Conservation (phyloP, 2,888 invertebrate genomes). For the Epiblema foenella region DNA sequence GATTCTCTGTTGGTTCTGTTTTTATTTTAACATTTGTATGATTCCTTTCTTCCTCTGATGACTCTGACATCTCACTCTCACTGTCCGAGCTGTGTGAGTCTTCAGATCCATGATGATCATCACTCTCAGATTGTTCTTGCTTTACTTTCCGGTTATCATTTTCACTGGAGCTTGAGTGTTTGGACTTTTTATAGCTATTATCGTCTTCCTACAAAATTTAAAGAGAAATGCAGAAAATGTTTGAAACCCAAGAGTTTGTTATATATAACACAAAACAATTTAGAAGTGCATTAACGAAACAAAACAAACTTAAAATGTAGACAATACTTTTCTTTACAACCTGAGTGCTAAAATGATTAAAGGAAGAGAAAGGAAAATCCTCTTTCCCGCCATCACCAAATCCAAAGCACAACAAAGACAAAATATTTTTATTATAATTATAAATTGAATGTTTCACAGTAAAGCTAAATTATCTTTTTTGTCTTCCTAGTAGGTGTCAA, state of each 20-base stretch:
- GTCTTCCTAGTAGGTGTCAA: too few species aligned
- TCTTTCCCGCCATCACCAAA: neutral
- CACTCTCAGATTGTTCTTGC: conserved; percentile 59
- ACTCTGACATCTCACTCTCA: conserved; percentile 63
- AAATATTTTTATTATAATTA: too few species aligned
- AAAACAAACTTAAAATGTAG: neutral
- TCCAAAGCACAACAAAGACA: neutral
- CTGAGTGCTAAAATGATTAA: neutral
- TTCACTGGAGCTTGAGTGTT: conserved; percentile 63
- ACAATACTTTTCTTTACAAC: neutral
- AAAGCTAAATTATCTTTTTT: too few species aligned
- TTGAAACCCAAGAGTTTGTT: neutral
- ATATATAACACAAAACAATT: neutral
- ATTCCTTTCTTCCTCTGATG: conserved; percentile 63
- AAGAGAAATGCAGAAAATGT: neutral
- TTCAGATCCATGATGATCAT: conserved; percentile 59
- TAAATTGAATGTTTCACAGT: too few species aligned
- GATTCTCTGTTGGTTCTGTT: conserved; percentile 60
- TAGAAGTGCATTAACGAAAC: neutral
- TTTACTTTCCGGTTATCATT: conserved; percentile 62
- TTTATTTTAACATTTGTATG: conserved; percentile 63
- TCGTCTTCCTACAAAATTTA: conserved; percentile 67
- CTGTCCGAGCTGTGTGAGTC: conserved; percentile 61
- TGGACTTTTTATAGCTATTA: conserved; percentile 64
- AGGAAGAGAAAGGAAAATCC: neutral